phyloP scores from a whole-genome alignment of 2,888 invertebrate species.

The Oxytorus armatus region DNA sequence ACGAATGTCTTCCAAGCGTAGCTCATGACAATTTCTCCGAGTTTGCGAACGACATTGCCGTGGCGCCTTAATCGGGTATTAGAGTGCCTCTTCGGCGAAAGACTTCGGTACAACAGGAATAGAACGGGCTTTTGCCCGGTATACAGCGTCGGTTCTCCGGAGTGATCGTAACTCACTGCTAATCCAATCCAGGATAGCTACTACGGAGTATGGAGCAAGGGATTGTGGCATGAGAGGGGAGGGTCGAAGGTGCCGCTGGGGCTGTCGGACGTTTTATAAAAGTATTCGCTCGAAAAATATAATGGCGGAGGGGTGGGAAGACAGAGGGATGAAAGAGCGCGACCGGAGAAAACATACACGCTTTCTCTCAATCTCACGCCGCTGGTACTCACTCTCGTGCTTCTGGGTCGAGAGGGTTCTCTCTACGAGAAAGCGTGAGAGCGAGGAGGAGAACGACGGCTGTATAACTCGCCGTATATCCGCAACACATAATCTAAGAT shows the following conservation, averaged over 20 bases:
- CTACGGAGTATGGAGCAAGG: conserved; percentile 20
- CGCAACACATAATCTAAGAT: conserved; percentile 80
- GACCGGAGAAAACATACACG: conserved; percentile 47
- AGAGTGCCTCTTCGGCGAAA: conserved; percentile 35
- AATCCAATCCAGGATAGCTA: conserved; percentile 77
- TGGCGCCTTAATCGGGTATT: conserved; percentile 43
- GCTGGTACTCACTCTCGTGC: conserved; percentile 23
- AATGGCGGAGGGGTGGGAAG: conserved; percentile 67
- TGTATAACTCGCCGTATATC: conserved; percentile 76
- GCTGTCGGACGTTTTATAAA: conserved; percentile 75
- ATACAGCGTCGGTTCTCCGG: conserved; percentile 25
- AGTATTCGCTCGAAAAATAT: conserved; percentile 75
- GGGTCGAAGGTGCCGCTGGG: conserved; percentile 36
- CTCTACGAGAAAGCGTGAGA: conserved; percentile 41
- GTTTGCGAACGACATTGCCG: background rate
- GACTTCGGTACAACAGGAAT: background rate
- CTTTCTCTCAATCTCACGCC: conserved; percentile 61
- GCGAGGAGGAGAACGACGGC: conserved; percentile 63
- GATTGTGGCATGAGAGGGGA: conserved; percentile 40
- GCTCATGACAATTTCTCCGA: background rate
- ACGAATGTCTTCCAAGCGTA: background rate
- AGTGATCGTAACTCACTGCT: conserved; percentile 78
- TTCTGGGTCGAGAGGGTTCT: conserved; percentile 59
- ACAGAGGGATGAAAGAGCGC: conserved; percentile 54
- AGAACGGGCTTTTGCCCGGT: background rate